Evolutionary conservation across 2,113 vertebrate genomes (phyloP).

Genomic region (Cyprinodon brontotheroides): DNA sequence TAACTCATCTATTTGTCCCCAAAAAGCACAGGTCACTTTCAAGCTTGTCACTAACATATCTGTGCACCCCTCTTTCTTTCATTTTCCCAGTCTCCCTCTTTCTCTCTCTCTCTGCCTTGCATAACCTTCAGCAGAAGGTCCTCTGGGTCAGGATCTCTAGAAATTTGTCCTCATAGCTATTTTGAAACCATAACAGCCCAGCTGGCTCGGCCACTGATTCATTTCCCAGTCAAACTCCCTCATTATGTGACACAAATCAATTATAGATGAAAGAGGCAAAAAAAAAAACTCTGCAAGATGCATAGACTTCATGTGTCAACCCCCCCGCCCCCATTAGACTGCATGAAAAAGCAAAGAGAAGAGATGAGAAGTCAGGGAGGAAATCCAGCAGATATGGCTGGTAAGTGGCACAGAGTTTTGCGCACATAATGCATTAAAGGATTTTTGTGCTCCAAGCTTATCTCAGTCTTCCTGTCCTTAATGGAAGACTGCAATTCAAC

Average conservation of each 20-base stretch:
- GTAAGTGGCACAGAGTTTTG: constrained; percentile 6
- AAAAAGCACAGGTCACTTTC: constrained; percentile 32
- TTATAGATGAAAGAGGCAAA: constrained; percentile 56
- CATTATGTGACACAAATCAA: constrained; percentile 73
- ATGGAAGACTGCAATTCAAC: not conserved
- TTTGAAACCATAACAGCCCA: constrained; percentile 47
- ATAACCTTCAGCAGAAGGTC: constrained; percentile 15
- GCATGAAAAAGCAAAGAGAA: constrained; percentile 21
- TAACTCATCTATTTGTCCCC: constrained; percentile 19
- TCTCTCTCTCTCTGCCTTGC: constrained; percentile 3
- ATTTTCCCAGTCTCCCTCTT: not conserved
- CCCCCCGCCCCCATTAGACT: not conserved
- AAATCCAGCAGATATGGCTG: not conserved
- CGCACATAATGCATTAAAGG: not conserved
- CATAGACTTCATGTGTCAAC: constrained; percentile 53
- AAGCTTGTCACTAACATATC: constrained; percentile 22
- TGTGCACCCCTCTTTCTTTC: constrained; percentile 8
- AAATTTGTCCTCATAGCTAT: constrained; percentile 47
- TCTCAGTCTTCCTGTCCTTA: not conserved
- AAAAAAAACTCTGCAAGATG: constrained; percentile 13
- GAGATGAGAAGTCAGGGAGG: constrained; percentile 7
- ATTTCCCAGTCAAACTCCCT: constrained; percentile 48
- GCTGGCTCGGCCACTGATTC: constrained; percentile 31
- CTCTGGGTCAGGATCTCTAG: constrained; percentile 26
- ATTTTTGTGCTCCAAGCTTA: not conserved